Conservation (phyloP, 2,113 vertebrate species). For the Periophthalmus modestus region DNA sequence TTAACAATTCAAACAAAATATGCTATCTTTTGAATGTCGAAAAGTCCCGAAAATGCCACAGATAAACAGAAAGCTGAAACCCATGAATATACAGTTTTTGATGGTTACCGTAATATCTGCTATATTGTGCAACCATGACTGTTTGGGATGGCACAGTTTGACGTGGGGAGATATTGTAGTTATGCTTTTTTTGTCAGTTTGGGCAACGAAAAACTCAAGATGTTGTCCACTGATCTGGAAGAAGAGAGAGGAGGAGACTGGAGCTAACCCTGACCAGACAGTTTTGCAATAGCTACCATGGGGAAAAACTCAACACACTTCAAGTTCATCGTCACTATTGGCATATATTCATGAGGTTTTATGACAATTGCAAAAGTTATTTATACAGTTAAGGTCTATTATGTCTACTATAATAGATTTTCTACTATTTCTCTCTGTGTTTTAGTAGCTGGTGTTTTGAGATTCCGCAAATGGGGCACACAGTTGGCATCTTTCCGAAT, state of each 20-base stretch:
- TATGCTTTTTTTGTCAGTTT: neutral
- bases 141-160: constrained; percentile 4
- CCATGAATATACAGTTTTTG: no score
- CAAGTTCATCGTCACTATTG: constrained; percentile 57
- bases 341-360: constrained; percentile 61
- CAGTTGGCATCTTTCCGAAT: constrained; percentile 19
- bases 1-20: neutral
- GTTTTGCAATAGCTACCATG: constrained; percentile 44
- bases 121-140: neutral
- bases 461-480: constrained; percentile 36
- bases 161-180: constrained; percentile 21
- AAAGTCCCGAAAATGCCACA: no score
- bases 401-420: constrained; percentile 23
- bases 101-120: neutral
- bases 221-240: constrained; percentile 22
- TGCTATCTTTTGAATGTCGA: no score
- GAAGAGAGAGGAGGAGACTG: constrained; percentile 3
- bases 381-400: constrained; percentile 62
- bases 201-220: constrained; percentile 41
- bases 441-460: constrained; percentile 53
- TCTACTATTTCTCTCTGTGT: neutral
- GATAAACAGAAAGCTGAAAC: no score
- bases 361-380: constrained; percentile 34
- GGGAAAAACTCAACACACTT: constrained; percentile 50
- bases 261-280: constrained; percentile 32